Evolutionary conservation across 1,140 invertebrate genomes (phyloP).

Genomic region (Ceratina australensis): DNA sequence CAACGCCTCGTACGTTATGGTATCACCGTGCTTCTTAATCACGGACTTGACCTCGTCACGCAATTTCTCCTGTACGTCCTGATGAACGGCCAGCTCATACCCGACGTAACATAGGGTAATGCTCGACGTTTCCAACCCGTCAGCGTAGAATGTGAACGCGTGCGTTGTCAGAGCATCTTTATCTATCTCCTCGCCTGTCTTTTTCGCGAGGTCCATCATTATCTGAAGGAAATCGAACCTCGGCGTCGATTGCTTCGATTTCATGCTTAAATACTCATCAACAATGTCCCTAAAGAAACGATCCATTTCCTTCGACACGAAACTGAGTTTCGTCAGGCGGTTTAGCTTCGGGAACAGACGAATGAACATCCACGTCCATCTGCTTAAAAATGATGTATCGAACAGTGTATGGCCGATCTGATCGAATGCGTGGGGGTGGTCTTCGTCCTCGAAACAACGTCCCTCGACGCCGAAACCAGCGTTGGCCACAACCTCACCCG

Average conservation of each 20-base stretch:
- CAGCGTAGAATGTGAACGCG: conserved; percentile 55
- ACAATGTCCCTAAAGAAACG: conserved; percentile 51
- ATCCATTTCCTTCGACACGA: conserved; percentile 32
- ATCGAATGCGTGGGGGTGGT: background rate
- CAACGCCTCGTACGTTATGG: conserved; percentile 47
- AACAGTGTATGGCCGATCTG: background rate
- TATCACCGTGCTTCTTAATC: conserved; percentile 44
- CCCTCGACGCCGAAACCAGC: conserved; percentile 77
- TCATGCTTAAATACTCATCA: conserved; percentile 18
- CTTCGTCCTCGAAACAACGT: conserved; percentile 50
- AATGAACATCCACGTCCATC: too few relatives aligned
- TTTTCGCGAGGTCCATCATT: conserved; percentile 46
- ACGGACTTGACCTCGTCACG: conserved; percentile 44
- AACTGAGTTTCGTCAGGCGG: background rate
- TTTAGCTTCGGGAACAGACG: conserved; percentile 20
- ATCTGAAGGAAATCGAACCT: conserved; percentile 66
- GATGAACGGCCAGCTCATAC: conserved; percentile 38
- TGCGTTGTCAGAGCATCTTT: conserved; percentile 16
- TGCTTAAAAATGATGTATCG: conserved; percentile 19
- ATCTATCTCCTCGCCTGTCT: conserved; percentile 49
- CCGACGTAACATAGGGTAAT: conserved; percentile 30
- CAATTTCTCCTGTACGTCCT: conserved; percentile 51
- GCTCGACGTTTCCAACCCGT: conserved; percentile 52
- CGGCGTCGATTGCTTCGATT: background rate
- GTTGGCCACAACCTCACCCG: conserved; percentile 78